phyloP scores from a whole-genome alignment of 2,888 invertebrate genomes.

The Gandaritis pyraliata region DNA sequence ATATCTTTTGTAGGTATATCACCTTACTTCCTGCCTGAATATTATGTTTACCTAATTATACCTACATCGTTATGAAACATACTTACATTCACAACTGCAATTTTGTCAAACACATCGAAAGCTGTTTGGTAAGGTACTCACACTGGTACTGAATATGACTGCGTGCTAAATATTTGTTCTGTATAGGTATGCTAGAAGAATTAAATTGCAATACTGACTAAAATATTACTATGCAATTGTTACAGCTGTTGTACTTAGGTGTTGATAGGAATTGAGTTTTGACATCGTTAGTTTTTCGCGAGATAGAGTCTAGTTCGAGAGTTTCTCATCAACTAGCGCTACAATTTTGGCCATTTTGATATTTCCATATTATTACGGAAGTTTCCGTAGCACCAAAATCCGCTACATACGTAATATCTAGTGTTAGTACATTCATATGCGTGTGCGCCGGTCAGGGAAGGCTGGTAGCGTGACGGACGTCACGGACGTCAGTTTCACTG shows the following conservation, averaged over 20 bases:
- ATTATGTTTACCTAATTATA: too few species aligned
- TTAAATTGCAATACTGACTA: too few species aligned
- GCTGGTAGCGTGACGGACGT: conserved; percentile 37
- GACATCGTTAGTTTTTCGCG: too few species aligned
- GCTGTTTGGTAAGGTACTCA: not conserved
- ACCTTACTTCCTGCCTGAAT: too few species aligned
- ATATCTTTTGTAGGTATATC: too few species aligned
- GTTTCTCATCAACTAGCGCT: too few species aligned
- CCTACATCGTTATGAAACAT: conserved; percentile 12
- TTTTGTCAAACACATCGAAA: conserved; percentile 8
- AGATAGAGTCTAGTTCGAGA: too few species aligned
- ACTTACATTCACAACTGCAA: conserved; percentile 1
- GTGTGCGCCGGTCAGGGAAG: conserved; percentile 40
- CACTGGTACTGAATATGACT: not conserved
- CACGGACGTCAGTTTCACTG: conserved; percentile 51
- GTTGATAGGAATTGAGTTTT: too few species aligned
- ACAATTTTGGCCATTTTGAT: not conserved
- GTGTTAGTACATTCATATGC: conserved; percentile 20
- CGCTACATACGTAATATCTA: conserved; percentile 11
- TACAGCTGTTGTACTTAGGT: too few species aligned
- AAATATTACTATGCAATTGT: too few species aligned
- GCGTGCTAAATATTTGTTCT: not conserved
- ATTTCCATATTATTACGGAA: conserved; percentile 11
- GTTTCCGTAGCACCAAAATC: conserved; percentile 7
- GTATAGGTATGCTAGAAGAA: not conserved